Conservation (phyloP, 2,113 vertebrate genomes). For the Brachyhypopomus gauderio region DNA sequence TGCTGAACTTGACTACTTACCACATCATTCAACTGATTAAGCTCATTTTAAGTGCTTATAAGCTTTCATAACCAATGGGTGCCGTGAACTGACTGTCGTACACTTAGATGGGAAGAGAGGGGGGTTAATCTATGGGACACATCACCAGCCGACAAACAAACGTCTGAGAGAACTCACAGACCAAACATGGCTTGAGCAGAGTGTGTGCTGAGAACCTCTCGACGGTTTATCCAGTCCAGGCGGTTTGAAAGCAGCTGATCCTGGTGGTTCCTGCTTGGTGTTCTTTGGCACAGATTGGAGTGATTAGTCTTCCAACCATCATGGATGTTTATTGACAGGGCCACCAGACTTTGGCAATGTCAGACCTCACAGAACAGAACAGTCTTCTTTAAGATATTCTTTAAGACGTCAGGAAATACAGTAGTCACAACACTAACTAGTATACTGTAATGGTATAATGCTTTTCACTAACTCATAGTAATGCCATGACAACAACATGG, state of each 20-base stretch:
- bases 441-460: neutral
- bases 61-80: too few relatives aligned
- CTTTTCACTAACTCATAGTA: neutral
- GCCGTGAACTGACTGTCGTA: too few relatives aligned
- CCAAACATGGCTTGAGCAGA: neutral
- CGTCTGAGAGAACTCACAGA: neutral
- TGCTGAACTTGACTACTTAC: neutral
- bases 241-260: neutral
- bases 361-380: conserved; percentile 9
- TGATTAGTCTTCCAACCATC: conserved; percentile 63
- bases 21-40: conserved; percentile 22
- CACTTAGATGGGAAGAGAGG: too few relatives aligned
- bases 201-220: neutral
- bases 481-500: neutral
- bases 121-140: neutral
- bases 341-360: conserved; percentile 27
- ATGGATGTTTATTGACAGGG: conserved; percentile 64
- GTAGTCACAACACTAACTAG: neutral
- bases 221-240: neutral
- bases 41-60: neutral
- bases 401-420: neutral
- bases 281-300: conserved; percentile 63
- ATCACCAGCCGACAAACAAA: neutral
- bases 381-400: neutral
- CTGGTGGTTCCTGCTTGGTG: conserved; percentile 52